A percentile compares a stretch with the other conserved stretches of the same genome.
These are phyloP conservation scores for Corythucha ciliata DNA, from an alignment of 2,888 invertebrate genomes.

Conservation along the genomic window DNA sequence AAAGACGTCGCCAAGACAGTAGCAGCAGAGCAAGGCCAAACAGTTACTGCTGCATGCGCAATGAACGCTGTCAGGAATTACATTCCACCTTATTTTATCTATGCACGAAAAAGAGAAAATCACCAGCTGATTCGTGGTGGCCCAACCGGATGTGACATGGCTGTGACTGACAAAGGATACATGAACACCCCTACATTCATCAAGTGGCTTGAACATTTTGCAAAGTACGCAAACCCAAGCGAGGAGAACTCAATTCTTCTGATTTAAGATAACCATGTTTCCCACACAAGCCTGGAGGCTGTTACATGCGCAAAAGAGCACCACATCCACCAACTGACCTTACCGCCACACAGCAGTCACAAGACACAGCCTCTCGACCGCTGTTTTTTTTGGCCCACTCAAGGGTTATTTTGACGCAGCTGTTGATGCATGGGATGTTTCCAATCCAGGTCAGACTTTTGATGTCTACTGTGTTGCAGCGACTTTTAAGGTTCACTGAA, in stretches of 20 bases:
- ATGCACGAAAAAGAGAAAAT: constrained; percentile 21
- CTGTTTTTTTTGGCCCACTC: constrained; percentile 13
- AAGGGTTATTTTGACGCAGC: constrained; percentile 10
- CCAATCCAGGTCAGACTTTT: neutral
- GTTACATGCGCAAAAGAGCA: constrained; percentile 31
- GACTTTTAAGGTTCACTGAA: too few relatives aligned
- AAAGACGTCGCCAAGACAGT: constrained; percentile 28
- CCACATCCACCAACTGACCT: constrained; percentile 34
- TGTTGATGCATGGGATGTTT: constrained; percentile 7
- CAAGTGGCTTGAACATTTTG: constrained; percentile 18
- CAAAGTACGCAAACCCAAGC: constrained; percentile 20
- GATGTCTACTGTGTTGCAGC: constrained; percentile 4
- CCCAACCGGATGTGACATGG: constrained; percentile 24
- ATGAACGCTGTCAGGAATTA: constrained; percentile 21
- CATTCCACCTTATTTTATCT: constrained; percentile 29
- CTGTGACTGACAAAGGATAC: constrained; percentile 27
- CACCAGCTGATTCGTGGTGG: constrained; percentile 13
- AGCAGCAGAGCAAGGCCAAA: constrained; percentile 28
- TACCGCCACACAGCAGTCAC: constrained; percentile 35
- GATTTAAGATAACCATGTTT: constrained; percentile 34
- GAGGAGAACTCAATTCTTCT: constrained; percentile 31
- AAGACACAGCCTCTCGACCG: constrained; percentile 27
- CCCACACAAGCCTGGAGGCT: constrained; percentile 33
- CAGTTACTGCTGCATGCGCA: constrained; percentile 27
- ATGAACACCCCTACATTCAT: constrained; percentile 24